These are phyloP conservation scores for Penelope pileata DNA, from an alignment of 2,113 vertebrate species.

Conservation along the genomic window DNA sequence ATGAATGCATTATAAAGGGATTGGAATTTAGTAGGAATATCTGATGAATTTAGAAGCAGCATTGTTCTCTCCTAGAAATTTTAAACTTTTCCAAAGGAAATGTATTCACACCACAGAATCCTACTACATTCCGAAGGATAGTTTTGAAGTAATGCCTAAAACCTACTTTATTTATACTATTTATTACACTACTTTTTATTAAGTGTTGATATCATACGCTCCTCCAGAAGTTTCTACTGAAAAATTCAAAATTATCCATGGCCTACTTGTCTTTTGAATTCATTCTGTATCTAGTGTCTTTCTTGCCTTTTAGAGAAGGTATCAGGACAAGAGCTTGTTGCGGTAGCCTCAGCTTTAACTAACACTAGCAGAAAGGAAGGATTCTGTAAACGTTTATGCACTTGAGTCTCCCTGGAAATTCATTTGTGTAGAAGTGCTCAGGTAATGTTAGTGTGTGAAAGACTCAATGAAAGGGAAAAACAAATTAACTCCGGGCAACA, in stretches of 20 bases:
- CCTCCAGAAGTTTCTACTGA: neutral
- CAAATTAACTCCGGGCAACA: neutral
- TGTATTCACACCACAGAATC: neutral
- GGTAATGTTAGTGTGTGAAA: neutral
- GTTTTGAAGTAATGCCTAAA: neutral
- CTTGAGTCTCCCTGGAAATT: neutral
- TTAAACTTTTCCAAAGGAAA: neutral
- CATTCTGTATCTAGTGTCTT: neutral
- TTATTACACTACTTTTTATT: neutral
- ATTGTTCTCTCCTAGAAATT: neutral
- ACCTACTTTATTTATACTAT: accelerated
- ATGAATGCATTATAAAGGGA: neutral
- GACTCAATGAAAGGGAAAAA: neutral
- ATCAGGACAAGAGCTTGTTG: neutral
- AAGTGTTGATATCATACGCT: neutral
- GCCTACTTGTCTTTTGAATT: neutral
- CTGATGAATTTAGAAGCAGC: neutral
- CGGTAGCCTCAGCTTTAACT: neutral
- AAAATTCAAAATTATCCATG: neutral
- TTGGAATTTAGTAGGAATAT: neutral
- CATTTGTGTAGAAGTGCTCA: neutral
- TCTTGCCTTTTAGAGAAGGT: neutral
- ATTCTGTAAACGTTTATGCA: neutral
- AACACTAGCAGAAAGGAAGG: neutral
- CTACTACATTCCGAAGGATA: neutral